Percentiles rank a stretch among this genome's conserved stretches.
Evolutionary conservation across 2,888 invertebrate species (phyloP).

Genomic region (Latheticus oryzae): DNA sequence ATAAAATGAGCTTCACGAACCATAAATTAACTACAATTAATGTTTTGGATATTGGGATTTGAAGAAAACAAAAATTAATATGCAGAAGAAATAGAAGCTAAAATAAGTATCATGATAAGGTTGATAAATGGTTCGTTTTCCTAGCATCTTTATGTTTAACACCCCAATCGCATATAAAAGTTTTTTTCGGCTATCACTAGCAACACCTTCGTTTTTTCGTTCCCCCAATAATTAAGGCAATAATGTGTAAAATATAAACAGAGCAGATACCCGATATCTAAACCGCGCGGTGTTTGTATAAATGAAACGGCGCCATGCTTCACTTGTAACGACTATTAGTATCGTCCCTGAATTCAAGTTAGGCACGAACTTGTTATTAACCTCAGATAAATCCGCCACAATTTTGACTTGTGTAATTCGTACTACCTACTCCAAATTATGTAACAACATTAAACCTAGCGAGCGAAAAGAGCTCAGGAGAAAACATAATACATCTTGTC

Average conservation of each 20-base stretch:
- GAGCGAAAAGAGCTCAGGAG: conserved; percentile 47
- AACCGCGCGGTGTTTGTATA: conserved; percentile 65
- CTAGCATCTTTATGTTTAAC: too few species aligned
- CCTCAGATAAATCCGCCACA: conserved; percentile 60
- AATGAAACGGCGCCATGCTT: conserved; percentile 67
- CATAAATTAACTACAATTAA: too few species aligned
- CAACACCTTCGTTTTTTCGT: conserved; percentile 28
- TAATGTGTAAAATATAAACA: conserved; percentile 46
- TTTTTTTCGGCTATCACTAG: too few species aligned
- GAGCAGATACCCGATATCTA: conserved; percentile 52
- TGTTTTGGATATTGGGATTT: too few species aligned
- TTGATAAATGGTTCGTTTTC: too few species aligned
- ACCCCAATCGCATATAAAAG: too few species aligned
- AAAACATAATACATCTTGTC: conserved; percentile 63
- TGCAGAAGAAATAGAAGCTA: too few species aligned
- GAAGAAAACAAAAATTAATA: too few species aligned
- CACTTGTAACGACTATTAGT: conserved; percentile 66
- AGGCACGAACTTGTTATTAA: conserved; percentile 65
- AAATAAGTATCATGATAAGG: too few species aligned
- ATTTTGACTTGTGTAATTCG: conserved; percentile 56
- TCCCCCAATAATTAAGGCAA: conserved; percentile 36
- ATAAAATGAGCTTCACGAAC: too few species aligned
- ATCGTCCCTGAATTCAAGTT: conserved; percentile 64
- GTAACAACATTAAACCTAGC: conserved; percentile 4
- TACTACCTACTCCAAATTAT: conserved; percentile 7